These are phyloP conservation scores for Drosophila novamexicana DNA, from an alignment of 1,140 invertebrate genomes.

Conservation along the genomic window DNA sequence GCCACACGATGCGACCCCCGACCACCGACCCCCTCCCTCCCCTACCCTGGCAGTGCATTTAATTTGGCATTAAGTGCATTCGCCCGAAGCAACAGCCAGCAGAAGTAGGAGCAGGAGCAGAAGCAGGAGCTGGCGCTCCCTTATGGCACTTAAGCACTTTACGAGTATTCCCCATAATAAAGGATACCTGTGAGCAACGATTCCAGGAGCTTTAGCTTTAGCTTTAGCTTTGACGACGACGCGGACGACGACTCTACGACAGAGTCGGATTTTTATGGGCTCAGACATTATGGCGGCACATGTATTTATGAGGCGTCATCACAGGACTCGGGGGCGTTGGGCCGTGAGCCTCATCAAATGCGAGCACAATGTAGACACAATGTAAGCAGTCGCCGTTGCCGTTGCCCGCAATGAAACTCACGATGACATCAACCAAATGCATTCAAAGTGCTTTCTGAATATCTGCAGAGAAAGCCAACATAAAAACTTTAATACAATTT, in stretches of 20 bases:
- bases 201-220: conserved; percentile 17
- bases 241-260: conserved; percentile 33
- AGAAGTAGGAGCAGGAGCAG: neutral
- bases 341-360: conserved; percentile 25
- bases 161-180: conserved; percentile 44
- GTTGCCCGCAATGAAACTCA: conserved; percentile 2
- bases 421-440: conserved; percentile 8
- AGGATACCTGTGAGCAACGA: conserved; percentile 39
- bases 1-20: neutral
- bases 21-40: neutral
- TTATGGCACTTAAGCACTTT: conserved; percentile 45
- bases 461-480: too few relatives aligned
- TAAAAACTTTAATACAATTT: neutral
- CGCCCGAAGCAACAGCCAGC: conserved; percentile 26
- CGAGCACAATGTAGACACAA: conserved; percentile 40
- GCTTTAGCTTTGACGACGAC: conserved; percentile 17
- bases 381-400: conserved; percentile 10
- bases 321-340: conserved; percentile 2
- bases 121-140: conserved; percentile 5
- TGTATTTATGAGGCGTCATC: conserved; percentile 46
- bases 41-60: conserved; percentile 40
- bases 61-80: conserved; percentile 67
- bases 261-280: conserved; percentile 45
- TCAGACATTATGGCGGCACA: conserved; percentile 41
- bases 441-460: neutral